These are phyloP conservation scores for Pseudochromis fuscus DNA, from an alignment of 2,797 vertebrate species.

Conservation along the genomic window DNA sequence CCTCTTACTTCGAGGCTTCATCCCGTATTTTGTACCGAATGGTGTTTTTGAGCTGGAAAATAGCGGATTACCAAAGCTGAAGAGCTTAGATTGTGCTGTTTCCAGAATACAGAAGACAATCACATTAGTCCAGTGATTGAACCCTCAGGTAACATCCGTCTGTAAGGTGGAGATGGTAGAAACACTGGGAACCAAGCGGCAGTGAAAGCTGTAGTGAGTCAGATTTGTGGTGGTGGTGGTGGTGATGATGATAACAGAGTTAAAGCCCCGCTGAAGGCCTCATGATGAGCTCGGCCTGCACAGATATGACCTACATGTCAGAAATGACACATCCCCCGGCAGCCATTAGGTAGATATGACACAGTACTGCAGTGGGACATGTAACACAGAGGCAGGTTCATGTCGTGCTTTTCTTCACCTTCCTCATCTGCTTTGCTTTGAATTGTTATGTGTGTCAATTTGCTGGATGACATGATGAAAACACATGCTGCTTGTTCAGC, in stretches of 20 bases:
- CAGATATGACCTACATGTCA: constrained; percentile 65
- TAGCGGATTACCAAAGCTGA: constrained; percentile 54
- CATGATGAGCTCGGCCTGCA: constrained; percentile 33
- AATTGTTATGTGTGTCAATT: not conserved
- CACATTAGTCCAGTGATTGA: not conserved
- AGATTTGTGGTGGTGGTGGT: constrained; percentile 30
- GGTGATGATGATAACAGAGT: constrained; percentile 7
- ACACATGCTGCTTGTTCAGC: not conserved
- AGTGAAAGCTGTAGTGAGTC: constrained; percentile 18
- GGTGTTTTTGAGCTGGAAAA: constrained; percentile 42
- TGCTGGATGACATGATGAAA: not conserved
- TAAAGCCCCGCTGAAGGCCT: constrained; percentile 49
- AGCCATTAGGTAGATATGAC: constrained; percentile 41
- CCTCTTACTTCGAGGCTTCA: not conserved
- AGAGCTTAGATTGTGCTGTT: constrained; percentile 23
- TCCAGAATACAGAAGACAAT: not conserved
- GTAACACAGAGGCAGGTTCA: constrained; percentile 1
- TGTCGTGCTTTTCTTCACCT: no score
- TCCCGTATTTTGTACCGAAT: constrained; percentile 24
- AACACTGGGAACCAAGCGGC: constrained; percentile 2
- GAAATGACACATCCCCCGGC: constrained; percentile 57
- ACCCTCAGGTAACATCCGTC: not conserved
- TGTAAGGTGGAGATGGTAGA: not conserved
- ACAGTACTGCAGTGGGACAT: constrained; percentile 11
- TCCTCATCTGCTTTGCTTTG: not conserved